Evolutionary conservation across 2,888 invertebrate genomes (phyloP), one percentile per base, ranked within the genome.

Genomic region (Creontiades dilutus): DNA sequence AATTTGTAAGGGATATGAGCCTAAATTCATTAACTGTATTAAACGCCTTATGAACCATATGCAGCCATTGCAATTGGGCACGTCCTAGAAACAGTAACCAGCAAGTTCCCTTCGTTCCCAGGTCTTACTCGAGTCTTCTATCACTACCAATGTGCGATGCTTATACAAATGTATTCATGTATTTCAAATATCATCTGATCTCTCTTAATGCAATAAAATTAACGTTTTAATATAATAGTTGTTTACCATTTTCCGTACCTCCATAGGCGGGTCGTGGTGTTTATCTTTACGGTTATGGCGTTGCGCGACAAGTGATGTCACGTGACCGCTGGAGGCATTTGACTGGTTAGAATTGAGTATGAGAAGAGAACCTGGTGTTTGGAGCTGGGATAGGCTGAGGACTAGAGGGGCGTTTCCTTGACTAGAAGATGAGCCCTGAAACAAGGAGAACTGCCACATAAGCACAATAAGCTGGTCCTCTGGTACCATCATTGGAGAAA

Each of bases 361-460:
- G 87, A 97, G 94, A 86, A 97, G 95, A 92, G 97, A 96, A 90
- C 96, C 96, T 61, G 96, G 96, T 68, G 97, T 96, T 94, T 97
- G 97, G 87, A 97, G 96, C 93, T 96, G 97, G 91, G 97, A 97
- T 91, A 98, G 94, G 92, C 97, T 97, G 92, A 98, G 94, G 91
- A 98, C 96, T 92, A 97, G 94, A 16, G 96, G 95, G 91, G 89
- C 48, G 46, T 90, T 91, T 52, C 88, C 87, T 89, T 87, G 86
- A 81, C 78, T 75, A 89, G 76, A 76, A 48, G 86, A 85, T 27
- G 91, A 91, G 19, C 91, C 91, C 91, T 91, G 86, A 52, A 61
- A 88, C 55, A 78, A 80, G 46, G 89, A 81, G 61, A 89, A 89
- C 81, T 89, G 37, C 57, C 57, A 57, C 37, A 81, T 81, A 52